Conservation (phyloP, 2,797 vertebrate genomes). For the Squalus acanthias region DNA sequence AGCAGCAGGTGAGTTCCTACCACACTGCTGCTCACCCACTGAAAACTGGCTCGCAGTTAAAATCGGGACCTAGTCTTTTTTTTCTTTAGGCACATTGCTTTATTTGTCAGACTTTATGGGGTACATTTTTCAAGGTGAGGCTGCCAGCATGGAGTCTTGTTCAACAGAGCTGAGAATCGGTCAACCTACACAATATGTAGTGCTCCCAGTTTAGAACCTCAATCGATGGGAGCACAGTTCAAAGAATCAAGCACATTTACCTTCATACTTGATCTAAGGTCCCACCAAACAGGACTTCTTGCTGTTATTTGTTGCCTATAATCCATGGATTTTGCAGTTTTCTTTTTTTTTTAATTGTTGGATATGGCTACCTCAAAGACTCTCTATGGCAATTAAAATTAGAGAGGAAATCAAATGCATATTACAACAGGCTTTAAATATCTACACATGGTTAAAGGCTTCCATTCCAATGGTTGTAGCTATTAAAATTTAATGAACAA, state of each 20-base stretch:
- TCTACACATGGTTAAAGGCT: background rate
- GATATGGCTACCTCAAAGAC: background rate
- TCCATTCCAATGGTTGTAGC: background rate
- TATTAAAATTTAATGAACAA: background rate
- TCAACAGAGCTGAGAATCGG: background rate
- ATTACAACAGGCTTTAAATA: background rate
- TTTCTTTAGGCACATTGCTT: background rate
- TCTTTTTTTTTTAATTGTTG: background rate
- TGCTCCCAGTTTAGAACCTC: background rate
- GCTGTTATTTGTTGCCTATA: background rate
- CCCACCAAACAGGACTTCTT: background rate
- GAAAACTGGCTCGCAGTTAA: background rate
- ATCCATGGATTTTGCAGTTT: background rate
- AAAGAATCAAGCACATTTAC: background rate
- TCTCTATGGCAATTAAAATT: background rate
- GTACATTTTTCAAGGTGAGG: background rate
- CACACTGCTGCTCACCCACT: background rate
- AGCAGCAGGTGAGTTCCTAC: background rate
- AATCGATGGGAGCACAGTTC: background rate
- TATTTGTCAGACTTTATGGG: background rate
- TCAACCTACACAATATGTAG: background rate
- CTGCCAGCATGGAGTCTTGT: background rate
- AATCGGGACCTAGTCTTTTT: background rate
- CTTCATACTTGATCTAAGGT: background rate
- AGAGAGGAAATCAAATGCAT: background rate